These are phyloP conservation scores for Nomada fabriciana DNA, from an alignment of 2,888 invertebrate species.

Conservation along the genomic window DNA sequence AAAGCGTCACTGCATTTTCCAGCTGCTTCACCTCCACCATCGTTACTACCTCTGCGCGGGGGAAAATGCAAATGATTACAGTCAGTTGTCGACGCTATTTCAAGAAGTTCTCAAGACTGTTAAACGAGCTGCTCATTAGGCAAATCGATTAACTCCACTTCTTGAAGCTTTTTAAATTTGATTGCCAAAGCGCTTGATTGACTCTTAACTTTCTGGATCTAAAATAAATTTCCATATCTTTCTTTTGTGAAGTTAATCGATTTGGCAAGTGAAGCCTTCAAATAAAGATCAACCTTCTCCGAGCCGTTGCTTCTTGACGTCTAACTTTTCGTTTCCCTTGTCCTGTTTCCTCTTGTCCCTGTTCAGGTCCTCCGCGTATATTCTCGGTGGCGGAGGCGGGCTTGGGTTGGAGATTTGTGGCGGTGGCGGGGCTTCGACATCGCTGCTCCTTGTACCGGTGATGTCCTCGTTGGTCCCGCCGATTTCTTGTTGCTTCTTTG, in stretches of 20 bases:
- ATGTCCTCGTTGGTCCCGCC: constrained; percentile 12
- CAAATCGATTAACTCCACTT: too few relatives aligned
- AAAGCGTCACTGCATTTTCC: constrained; percentile 48
- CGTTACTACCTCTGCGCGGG: constrained; percentile 13
- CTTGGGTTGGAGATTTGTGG: constrained; percentile 80
- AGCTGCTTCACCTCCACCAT: constrained; percentile 37
- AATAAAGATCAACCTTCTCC: constrained; percentile 53
- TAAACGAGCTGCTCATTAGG: too few relatives aligned
- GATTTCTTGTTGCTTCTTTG: constrained; percentile 42
- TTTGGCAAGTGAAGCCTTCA: too few relatives aligned
- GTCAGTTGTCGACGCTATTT: too few relatives aligned
- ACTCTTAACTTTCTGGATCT: too few relatives aligned
- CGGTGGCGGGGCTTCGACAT: constrained; percentile 74
- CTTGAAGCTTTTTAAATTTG: too few relatives aligned
- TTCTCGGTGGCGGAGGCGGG: constrained; percentile 83
- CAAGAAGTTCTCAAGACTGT: not conserved
- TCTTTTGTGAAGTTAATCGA: too few relatives aligned
- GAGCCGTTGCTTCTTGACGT: constrained; percentile 68
- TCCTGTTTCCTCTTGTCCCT: constrained; percentile 62
- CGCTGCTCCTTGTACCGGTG: constrained; percentile 5
- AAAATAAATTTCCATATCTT: too few relatives aligned
- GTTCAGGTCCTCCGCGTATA: constrained; percentile 79
- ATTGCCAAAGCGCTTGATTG: too few relatives aligned
- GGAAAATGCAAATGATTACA: too few relatives aligned
- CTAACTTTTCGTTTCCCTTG: constrained; percentile 49